These are phyloP conservation scores for Penaeus japonicus DNA, from an alignment of 1,140 invertebrate species.

Conservation along the genomic window DNA sequence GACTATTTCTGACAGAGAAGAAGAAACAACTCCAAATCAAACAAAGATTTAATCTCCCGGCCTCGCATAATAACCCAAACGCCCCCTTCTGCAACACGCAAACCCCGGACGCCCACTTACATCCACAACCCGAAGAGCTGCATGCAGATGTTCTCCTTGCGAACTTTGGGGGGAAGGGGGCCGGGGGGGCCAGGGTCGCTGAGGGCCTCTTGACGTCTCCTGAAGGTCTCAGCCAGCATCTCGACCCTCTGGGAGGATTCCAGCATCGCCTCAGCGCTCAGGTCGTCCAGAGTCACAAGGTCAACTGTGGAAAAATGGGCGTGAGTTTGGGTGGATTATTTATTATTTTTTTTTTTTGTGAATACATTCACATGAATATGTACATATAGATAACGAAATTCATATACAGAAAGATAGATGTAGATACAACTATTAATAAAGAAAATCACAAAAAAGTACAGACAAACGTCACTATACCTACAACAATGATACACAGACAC, in stretches of 20 bases:
- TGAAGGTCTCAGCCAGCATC: constrained; percentile 83
- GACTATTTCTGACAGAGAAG: too few relatives aligned
- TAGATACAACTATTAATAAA: too few relatives aligned
- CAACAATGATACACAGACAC: background rate
- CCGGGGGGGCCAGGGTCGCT: constrained; percentile 81
- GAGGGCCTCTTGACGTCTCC: constrained; percentile 72
- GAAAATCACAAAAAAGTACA: too few relatives aligned
- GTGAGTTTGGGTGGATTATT: background rate
- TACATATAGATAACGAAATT: too few relatives aligned
- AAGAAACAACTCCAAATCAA: too few relatives aligned
- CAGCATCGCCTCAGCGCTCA: constrained; percentile 90
- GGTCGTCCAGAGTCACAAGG: constrained; percentile 88
- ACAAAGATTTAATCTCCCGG: too few relatives aligned
- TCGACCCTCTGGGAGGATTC: constrained; percentile 93
- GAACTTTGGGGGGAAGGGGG: constrained; percentile 74
- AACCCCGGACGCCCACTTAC: constrained; percentile 66
- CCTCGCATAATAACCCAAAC: too few relatives aligned
- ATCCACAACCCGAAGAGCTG: constrained; percentile 77
- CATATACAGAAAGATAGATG: too few relatives aligned
- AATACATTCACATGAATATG: too few relatives aligned
- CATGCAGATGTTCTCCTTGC: constrained; percentile 69
- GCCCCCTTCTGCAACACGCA: too few relatives aligned
- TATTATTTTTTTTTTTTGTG: too few relatives aligned
- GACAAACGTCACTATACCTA: too few relatives aligned
- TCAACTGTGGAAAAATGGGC: constrained; percentile 75